phyloP scores from a whole-genome alignment of 2,888 invertebrate genomes.

The Mimachlamys varia region DNA sequence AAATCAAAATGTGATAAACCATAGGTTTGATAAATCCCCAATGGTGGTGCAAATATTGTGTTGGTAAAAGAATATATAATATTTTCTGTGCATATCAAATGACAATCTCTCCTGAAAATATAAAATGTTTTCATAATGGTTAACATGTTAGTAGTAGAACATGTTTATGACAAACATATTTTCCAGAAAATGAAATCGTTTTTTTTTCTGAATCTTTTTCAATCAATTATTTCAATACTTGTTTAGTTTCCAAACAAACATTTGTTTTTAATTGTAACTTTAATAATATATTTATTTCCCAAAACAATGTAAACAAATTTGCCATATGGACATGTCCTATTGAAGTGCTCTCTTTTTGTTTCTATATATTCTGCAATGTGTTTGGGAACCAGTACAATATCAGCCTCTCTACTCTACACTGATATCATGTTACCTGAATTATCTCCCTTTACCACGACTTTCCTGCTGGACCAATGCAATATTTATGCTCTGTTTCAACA shows the following conservation, averaged over 20 bases:
- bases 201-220: too few species aligned
- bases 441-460: too few species aligned
- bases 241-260: too few species aligned
- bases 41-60: not conserved
- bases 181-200: too few species aligned
- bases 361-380: not conserved
- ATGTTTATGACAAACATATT: not conserved
- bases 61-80: not conserved
- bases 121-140: not conserved
- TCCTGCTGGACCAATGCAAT: too few species aligned
- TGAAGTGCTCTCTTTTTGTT: not conserved
- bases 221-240: too few species aligned
- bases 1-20: slow-evolving; percentile 1
- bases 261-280: too few species aligned
- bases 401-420: not conserved
- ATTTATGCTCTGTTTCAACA: not conserved
- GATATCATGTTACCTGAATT: not conserved
- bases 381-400: not conserved
- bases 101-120: not conserved
- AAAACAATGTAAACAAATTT: not conserved
- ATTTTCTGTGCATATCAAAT: not conserved
- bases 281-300: not conserved
- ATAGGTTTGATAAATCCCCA: not conserved
- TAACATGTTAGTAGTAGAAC: not conserved
- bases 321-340: not conserved